phyloP scores from a whole-genome alignment of 2,888 invertebrate species.

The Leptinotarsa tumamoca region DNA sequence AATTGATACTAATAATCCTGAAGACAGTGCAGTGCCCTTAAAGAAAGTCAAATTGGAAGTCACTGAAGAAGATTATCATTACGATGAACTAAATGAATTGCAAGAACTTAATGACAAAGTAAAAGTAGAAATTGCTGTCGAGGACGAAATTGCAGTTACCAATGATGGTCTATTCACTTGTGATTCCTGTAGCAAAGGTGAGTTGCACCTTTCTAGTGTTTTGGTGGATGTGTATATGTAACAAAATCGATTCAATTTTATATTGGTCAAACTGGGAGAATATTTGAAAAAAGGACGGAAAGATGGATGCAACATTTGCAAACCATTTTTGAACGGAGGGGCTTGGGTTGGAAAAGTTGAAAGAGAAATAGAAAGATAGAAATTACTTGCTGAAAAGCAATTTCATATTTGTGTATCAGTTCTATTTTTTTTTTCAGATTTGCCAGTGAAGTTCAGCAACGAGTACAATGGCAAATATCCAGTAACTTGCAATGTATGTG shows the following conservation, averaged over 20 bases:
- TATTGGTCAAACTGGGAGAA: too few species aligned
- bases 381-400: too few species aligned
- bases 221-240: neutral
- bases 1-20: neutral
- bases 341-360: too few species aligned
- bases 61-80: neutral
- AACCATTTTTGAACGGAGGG: too few species aligned
- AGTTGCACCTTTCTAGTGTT: neutral
- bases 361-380: too few species aligned
- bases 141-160: neutral
- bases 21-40: neutral
- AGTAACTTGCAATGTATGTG: neutral
- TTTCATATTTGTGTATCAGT: neutral
- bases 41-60: neutral
- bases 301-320: too few species aligned
- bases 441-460: neutral
- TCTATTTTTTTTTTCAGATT: constrained; percentile 2
- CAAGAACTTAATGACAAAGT: neutral
- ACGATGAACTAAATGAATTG: neutral
- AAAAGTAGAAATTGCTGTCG: neutral
- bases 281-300: too few species aligned
- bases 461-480: neutral
- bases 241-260: too few species aligned
- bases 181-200: constrained; percentile 4
- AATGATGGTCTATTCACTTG: neutral